Evolutionary conservation across 2,113 vertebrate genomes (phyloP).

Genomic region (Paracyprichromis sp.): DNA sequence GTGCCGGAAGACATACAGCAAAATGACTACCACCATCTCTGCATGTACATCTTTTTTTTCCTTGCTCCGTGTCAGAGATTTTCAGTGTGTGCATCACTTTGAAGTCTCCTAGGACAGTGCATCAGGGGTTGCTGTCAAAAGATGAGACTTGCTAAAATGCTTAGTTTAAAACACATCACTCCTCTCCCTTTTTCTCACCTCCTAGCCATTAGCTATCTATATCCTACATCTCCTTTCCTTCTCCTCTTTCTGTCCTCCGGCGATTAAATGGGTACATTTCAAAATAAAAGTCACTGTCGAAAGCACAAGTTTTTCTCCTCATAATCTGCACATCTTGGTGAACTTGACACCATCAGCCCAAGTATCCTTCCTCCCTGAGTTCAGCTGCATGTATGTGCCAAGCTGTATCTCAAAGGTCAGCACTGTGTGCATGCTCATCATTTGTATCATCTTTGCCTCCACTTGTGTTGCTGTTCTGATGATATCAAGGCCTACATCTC

Average conservation of each 20-base stretch:
- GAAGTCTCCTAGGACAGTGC: background rate
- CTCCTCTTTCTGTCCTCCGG: background rate
- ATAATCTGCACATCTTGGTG: background rate
- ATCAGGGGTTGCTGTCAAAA: background rate
- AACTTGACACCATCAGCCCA: background rate
- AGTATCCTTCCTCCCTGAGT: background rate
- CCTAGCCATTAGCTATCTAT: background rate
- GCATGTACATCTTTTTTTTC: background rate
- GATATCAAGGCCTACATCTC: background rate
- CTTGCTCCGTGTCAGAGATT: background rate
- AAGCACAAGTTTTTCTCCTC: background rate
- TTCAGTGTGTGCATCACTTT: background rate
- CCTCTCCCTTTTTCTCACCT: background rate
- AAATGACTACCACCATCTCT: background rate
- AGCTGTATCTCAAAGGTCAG: too few relatives aligned
- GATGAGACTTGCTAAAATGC: constrained; percentile 1
- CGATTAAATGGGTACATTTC: background rate
- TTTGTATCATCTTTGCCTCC: background rate
- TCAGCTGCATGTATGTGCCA: background rate
- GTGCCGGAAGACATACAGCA: background rate
- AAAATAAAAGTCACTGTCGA: background rate
- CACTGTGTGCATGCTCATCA: background rate
- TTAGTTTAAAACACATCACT: constrained; percentile 4
- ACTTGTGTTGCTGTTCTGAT: background rate
- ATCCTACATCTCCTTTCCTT: background rate